phyloP scores from a whole-genome alignment of 2,888 invertebrate genomes.

The Sinohyriopsis cumingii region DNA sequence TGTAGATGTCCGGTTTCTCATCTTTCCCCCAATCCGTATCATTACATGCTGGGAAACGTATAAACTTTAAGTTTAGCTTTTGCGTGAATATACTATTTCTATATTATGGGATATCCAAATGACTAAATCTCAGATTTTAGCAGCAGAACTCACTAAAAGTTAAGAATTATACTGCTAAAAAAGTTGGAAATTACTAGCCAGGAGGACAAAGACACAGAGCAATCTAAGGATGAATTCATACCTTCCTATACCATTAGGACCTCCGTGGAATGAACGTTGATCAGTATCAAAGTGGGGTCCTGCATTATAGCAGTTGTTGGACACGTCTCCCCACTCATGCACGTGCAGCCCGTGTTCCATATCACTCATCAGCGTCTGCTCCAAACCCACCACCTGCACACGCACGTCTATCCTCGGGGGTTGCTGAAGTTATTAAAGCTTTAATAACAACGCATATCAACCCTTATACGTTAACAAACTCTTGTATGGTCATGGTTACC shows the following conservation, averaged over 20 bases:
- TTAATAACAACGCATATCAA: no score
- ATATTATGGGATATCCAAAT: no score
- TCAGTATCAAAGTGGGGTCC: conserved; percentile 49
- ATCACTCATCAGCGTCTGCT: conserved; percentile 48
- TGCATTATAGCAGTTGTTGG: conserved; percentile 42
- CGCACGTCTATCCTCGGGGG: conserved; percentile 35
- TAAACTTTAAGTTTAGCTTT: no score
- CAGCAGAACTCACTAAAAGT: no score
- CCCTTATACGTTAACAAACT: no score
- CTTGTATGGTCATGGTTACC: no score
- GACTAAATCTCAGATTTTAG: no score
- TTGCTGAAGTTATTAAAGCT: conserved; percentile 11
- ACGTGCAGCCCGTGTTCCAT: conserved; percentile 49
- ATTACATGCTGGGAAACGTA: no score
- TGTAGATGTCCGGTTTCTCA: no score
- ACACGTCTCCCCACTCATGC: conserved; percentile 48
- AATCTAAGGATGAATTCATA: conserved; percentile 11
- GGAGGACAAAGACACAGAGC: background rate
- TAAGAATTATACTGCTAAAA: background rate
- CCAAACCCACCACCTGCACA: conserved; percentile 44
- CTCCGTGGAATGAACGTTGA: conserved; percentile 43
- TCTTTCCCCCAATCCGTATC: no score
- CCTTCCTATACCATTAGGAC: conserved; percentile 45
- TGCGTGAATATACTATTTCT: no score
- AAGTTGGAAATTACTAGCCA: background rate